phyloP scores from a whole-genome alignment of 2,797 vertebrate species.

The Allobates femoralis region DNA sequence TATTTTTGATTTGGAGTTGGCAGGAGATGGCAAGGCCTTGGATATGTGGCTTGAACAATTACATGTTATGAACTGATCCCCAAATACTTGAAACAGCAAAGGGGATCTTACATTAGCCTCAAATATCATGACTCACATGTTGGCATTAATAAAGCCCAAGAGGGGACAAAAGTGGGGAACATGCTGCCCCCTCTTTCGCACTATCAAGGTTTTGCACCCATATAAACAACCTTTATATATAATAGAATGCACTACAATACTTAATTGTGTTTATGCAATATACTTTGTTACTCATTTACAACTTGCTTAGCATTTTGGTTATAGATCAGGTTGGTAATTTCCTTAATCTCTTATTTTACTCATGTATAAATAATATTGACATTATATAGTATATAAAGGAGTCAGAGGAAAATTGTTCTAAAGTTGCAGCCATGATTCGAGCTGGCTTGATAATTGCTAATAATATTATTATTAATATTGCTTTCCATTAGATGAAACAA shows the following conservation, averaged over 20 bases:
- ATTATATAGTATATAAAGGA: not conserved
- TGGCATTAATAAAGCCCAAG: no score
- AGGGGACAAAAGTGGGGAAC: no score
- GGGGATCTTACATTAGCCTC: no score
- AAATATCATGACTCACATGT: no score
- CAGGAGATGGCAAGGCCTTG: no score
- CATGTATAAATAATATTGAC: not conserved
- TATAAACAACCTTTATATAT: not conserved
- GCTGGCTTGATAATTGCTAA: not conserved
- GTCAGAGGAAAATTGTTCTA: not conserved
- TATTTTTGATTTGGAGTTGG: no score
- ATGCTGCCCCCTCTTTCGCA: not conserved
- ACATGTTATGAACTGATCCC: no score
- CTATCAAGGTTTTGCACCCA: not conserved
- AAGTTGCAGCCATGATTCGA: not conserved
- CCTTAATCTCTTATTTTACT: not conserved
- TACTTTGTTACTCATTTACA: not conserved
- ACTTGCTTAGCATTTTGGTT: not conserved
- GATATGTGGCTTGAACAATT: no score
- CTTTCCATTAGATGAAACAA: not conserved
- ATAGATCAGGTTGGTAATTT: not conserved
- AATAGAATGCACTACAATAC: not conserved
- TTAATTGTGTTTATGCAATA: not conserved
- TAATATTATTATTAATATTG: constrained; percentile 29
- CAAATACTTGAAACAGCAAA: no score